These are phyloP conservation scores for Caenorhabditis becei DNA, from an alignment of 2,888 invertebrate genomes.

Conservation along the genomic window DNA sequence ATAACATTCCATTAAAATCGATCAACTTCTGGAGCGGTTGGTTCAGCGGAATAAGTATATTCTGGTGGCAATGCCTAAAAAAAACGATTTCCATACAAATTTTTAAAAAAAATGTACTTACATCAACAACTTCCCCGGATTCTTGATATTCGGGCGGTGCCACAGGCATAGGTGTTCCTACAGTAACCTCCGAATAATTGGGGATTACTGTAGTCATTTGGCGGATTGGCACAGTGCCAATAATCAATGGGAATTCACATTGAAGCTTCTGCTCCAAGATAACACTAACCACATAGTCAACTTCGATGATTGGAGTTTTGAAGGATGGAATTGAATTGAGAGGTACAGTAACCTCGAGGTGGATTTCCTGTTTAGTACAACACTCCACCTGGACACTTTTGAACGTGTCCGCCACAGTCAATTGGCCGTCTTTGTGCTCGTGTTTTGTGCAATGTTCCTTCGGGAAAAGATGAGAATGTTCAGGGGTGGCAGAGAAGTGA, in stretches of 20 bases:
- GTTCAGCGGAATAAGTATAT: neutral
- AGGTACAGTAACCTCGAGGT: constrained; percentile 18
- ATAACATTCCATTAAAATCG: too few species aligned
- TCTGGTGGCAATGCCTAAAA: neutral
- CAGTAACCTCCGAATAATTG: neutral
- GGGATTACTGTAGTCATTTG: neutral
- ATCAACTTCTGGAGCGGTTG: neutral
- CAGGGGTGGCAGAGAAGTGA: constrained; percentile 32
- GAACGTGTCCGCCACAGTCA: constrained; percentile 1
- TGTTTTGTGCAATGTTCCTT: constrained; percentile 42
- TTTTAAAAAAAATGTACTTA: too few species aligned
- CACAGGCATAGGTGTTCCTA: neutral
- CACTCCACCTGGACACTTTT: constrained; percentile 23
- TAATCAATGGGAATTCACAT: constrained; percentile 22
- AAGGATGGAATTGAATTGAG: constrained; percentile 7
- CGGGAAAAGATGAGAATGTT: constrained; percentile 24
- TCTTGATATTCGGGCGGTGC: neutral
- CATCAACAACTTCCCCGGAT: too few species aligned
- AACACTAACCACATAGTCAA: constrained; percentile 22
- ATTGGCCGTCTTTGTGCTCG: constrained; percentile 23
- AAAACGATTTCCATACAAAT: too few species aligned
- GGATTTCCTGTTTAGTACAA: constrained; percentile 5
- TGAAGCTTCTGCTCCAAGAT: constrained; percentile 13
- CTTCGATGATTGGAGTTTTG: constrained; percentile 17
- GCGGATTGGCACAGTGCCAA: constrained; percentile 21